Percentiles rank a stretch among this genome's conserved stretches.
Conservation (phyloP, 1,140 invertebrate species). For the Harlomillsia oculata region DNA sequence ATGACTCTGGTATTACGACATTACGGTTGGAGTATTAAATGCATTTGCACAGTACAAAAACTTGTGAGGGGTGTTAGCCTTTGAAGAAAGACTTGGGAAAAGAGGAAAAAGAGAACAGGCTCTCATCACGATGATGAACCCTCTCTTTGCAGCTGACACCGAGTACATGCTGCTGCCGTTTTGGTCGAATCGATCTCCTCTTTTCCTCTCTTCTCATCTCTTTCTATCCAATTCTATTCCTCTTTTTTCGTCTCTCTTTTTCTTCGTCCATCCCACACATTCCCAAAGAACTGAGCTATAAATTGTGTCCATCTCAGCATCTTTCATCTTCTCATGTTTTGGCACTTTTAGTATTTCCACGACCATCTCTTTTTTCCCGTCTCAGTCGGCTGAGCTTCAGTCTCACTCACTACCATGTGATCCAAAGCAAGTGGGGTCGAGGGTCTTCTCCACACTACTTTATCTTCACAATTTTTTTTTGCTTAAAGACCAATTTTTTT, state of each 20-base stretch:
- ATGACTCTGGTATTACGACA: too few species aligned
- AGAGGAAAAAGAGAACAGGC: conserved; percentile 6
- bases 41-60: not conserved
- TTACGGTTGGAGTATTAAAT: too few species aligned
- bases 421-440: too few species aligned
- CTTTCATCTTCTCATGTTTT: conserved; percentile 30
- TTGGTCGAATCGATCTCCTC: not conserved
- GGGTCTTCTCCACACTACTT: too few species aligned
- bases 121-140: conserved; percentile 21
- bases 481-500: too few species aligned
- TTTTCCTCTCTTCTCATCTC: conserved; percentile 7
- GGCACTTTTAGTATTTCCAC: conserved; percentile 13
- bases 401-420: too few species aligned
- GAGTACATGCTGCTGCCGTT: conserved; percentile 18
- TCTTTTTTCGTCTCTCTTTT: conserved; percentile 5
- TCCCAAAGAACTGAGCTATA: conserved; percentile 27
- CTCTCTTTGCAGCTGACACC: conserved; percentile 26
- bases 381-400: too few species aligned
- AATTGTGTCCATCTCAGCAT: conserved; percentile 32
- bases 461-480: too few species aligned
- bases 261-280: conserved; percentile 22
- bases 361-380: not conserved
- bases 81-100: conserved; percentile 7
- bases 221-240: conserved; percentile 3
- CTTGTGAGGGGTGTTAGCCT: not conserved